A percentile compares a stretch with the other conserved stretches of the same genome.
phyloP scores from a whole-genome alignment of 2,888 invertebrate species.

The Meloe dianella region DNA sequence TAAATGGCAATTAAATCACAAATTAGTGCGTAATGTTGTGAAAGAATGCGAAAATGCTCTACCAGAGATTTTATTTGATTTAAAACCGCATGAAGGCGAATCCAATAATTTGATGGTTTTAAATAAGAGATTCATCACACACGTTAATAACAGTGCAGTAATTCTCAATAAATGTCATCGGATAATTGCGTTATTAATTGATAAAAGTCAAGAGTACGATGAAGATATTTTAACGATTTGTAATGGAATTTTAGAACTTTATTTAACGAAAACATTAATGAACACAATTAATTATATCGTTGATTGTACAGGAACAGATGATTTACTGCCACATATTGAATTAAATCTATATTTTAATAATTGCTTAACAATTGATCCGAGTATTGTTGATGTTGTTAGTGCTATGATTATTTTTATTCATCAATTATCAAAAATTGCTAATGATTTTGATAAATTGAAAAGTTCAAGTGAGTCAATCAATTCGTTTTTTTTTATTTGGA shows the following conservation, averaged over 20 bases:
- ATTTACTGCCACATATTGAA: slow-evolving; percentile 68
- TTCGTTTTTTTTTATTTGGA: too few relatives aligned
- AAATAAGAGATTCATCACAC: slow-evolving; percentile 41
- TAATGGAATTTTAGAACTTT: slow-evolving; percentile 63
- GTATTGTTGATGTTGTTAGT: slow-evolving; percentile 63
- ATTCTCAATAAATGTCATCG: slow-evolving; percentile 45
- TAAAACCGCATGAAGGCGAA: slow-evolving; percentile 35
- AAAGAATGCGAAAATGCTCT: slow-evolving; percentile 62
- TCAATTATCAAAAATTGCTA: slow-evolving; percentile 36
- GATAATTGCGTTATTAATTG: slow-evolving; percentile 39
- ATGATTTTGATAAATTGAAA: slow-evolving; percentile 60
- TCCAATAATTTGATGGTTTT: slow-evolving; percentile 44
- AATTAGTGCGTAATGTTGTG: slow-evolving; percentile 68
- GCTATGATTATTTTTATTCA: slow-evolving; percentile 66
- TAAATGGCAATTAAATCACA: slow-evolving; percentile 67
- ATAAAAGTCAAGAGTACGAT: slow-evolving; percentile 39
- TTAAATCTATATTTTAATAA: slow-evolving; percentile 54
- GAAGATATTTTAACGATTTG: slow-evolving; percentile 35
- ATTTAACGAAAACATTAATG: slow-evolving; percentile 72
- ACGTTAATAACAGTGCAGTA: slow-evolving; percentile 39
- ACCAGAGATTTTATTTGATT: slow-evolving; percentile 64
- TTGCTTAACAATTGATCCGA: slow-evolving; percentile 64
- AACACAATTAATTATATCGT: slow-evolving; percentile 70
- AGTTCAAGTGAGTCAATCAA: slow-evolving; percentile 32
- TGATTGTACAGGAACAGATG: slow-evolving; percentile 62